A percentile compares a stretch with the other conserved stretches of the same genome.
Conservation (phyloP, 2,888 invertebrate species). For the Lithophane leautieri region DNA sequence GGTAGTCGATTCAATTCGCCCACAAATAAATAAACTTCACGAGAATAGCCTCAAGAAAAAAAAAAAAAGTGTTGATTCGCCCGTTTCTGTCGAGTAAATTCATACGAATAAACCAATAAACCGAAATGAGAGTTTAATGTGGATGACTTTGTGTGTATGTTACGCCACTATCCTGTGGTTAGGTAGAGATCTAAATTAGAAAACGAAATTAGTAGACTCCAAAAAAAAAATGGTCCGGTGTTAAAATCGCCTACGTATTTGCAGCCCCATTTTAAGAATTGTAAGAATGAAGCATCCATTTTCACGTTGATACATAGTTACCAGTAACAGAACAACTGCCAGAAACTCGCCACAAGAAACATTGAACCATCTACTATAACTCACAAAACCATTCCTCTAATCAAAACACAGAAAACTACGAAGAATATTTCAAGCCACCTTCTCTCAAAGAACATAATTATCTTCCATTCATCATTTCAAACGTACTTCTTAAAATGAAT, state of each 20-base stretch:
- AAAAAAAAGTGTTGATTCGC: no score
- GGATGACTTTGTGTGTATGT: background rate
- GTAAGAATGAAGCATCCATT: background rate
- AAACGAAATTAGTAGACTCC: background rate
- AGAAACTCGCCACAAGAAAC: background rate
- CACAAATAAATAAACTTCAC: no score
- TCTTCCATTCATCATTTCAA: constrained; percentile 55
- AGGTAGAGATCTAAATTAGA: background rate
- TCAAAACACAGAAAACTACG: constrained; percentile 25
- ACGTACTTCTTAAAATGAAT: constrained; percentile 64
- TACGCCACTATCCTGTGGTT: rapidly evolving
- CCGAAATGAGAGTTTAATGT: background rate
- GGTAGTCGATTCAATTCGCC: no score
- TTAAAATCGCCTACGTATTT: background rate
- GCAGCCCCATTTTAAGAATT: background rate
- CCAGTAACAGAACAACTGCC: background rate
- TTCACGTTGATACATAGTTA: background rate
- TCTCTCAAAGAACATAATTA: constrained; percentile 59
- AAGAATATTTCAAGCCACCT: constrained; percentile 30
- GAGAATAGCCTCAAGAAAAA: no score
- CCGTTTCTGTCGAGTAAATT: no score
- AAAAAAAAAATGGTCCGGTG: background rate
- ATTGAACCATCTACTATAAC: background rate
- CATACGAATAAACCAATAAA: no score
- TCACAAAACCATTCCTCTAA: constrained; percentile 13